A percentile compares a stretch with the other conserved stretches of the same genome.
Conservation (phyloP, 1,140 invertebrate genomes). For the Diorhabda elongata region DNA sequence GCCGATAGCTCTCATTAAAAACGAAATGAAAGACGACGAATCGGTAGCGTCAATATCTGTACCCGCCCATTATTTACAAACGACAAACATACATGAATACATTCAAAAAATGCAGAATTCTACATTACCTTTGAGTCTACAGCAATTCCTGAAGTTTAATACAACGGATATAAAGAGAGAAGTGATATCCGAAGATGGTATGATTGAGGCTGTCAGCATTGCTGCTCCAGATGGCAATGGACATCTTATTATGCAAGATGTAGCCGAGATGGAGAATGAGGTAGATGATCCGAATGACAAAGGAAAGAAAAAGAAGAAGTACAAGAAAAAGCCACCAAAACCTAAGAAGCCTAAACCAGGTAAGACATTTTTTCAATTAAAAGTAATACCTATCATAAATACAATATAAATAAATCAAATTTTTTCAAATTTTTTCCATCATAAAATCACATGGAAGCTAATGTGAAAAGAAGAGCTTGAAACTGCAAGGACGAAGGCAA, state of each 20-base stretch:
- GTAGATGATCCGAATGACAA: conserved; percentile 36
- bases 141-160: conserved; percentile 59
- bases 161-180: conserved; percentile 54
- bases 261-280: conserved; percentile 29
- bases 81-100: conserved; percentile 50
- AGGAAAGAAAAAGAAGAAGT: conserved; percentile 64
- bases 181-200: conserved; percentile 42
- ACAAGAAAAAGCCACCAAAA: conserved; percentile 77
- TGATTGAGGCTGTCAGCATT: conserved; percentile 35
- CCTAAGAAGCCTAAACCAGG: conserved; percentile 67
- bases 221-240: conserved; percentile 25
- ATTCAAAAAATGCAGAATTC: conserved; percentile 44
- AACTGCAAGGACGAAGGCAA: too few relatives aligned
- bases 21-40: conserved; percentile 40
- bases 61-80: conserved; percentile 43
- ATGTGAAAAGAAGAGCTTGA: too few relatives aligned
- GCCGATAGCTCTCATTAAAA: conserved; percentile 54
- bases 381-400: neutral
- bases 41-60: conserved; percentile 32
- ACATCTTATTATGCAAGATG: conserved; percentile 29
- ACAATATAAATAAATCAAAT: too few relatives aligned
- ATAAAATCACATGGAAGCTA: too few relatives aligned
- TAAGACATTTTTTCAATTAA: conserved; percentile 19
- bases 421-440: too few relatives aligned
- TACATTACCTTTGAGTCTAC: conserved; percentile 48